Evolutionary conservation across 2,113 vertebrate species (phyloP), one percentile per base, ranked within the genome.

Genomic region (Aviceda subcristata): DNA sequence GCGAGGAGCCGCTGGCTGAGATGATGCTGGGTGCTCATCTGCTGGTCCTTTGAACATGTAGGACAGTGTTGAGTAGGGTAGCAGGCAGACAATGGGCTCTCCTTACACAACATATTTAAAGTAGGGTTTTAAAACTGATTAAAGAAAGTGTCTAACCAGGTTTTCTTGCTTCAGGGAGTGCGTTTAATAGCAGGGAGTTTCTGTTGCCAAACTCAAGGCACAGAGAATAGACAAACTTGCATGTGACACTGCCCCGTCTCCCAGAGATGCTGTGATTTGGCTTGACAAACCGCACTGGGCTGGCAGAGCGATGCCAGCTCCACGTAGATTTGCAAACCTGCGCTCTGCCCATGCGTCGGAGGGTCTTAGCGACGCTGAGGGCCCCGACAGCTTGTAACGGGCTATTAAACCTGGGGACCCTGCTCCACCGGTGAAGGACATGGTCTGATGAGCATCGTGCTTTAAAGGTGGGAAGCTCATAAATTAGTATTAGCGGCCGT

Each of bases 401-500:
- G 48, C 94, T 86, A 0, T 69, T 57, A 73, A 68, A 15, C 12
- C 41, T 12, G 1, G 12, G 22, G 77, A 57, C 62, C 74, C 12
- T 5, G 24, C 90, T 81, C 34, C 30, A 32, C 24, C 8, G 18
- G 71, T 4, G 4, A 72, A 46, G 91, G 96, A 89, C 95, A 92
- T 29, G 96, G 97, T 97, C 79, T 26, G 90, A 6, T 74, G 97
- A 94, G 87, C 90, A 3, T 3, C 1, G 0, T 46, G 76, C 94
- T 77, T 60, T 15, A 45, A 69, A 92, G 96, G 92, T 94, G 79
- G 96, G 97, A 86, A 92, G 96, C 95, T 95, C 97, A 81, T 95
- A 96, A 95, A 96, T 97, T 48, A 48, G 92, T 34, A 59, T 79
- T 83, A 85, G 86, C 22, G 74, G 18, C 96, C 45, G 79, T 77